A percentile compares a stretch with the other conserved stretches of the same genome.
Conservation (phyloP, 2,797 vertebrate species). For the Thalassophryne amazonica region DNA sequence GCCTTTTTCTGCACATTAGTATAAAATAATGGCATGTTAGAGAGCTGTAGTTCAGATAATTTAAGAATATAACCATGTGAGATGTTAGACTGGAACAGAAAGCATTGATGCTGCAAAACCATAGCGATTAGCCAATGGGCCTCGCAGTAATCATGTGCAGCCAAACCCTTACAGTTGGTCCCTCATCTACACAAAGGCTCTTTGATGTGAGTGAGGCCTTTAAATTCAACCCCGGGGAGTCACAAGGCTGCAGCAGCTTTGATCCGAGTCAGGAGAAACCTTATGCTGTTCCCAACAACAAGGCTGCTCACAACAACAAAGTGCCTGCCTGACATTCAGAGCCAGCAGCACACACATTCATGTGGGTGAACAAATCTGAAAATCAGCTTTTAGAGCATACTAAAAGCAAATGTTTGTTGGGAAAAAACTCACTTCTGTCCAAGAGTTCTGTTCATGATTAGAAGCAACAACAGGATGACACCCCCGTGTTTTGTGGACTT, state of each 20-base stretch:
- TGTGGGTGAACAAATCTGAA: background rate
- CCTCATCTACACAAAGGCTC: conserved; percentile 65
- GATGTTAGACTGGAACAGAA: conserved; percentile 26
- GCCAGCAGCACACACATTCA: background rate
- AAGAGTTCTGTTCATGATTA: too few relatives aligned
- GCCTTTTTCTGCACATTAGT: conserved; percentile 4
- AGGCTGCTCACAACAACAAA: conserved; percentile 22
- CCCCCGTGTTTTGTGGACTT: too few relatives aligned
- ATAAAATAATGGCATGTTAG: background rate
- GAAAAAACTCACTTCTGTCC: too few relatives aligned
- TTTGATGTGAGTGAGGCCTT: conserved; percentile 72
- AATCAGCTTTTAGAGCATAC: background rate
- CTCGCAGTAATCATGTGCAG: conserved; percentile 66
- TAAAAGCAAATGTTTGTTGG: background rate
- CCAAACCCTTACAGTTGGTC: conserved; percentile 72
- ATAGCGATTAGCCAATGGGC: conserved; percentile 29
- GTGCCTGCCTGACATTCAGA: conserved; percentile 6
- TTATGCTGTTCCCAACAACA: conserved; percentile 26
- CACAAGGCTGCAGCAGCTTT: conserved; percentile 61
- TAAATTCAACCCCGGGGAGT: conserved; percentile 62
- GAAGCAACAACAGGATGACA: too few relatives aligned
- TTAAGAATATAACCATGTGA: conserved; percentile 7
- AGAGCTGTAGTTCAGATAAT: background rate
- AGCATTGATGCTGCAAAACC: conserved; percentile 24
- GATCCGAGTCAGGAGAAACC: conserved; percentile 58